Evolutionary conservation across 2,797 vertebrate genomes (phyloP).

Genomic region (Pterois miles): DNA sequence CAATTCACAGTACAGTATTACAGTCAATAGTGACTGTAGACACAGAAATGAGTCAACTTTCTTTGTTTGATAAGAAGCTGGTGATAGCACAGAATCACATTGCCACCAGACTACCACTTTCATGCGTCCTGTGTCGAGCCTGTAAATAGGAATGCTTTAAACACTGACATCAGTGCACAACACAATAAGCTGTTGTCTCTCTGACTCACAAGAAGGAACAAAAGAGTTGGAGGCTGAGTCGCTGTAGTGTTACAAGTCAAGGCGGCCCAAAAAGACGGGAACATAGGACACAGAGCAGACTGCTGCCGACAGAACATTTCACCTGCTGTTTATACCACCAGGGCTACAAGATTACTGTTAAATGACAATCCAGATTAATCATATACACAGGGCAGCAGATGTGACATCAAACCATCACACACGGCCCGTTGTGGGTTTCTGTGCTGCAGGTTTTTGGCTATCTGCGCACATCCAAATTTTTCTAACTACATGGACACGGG

Average conservation of each 20-base stretch:
- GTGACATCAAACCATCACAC: too few species aligned
- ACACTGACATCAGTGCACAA: constrained; percentile 1
- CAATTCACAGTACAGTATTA: background rate
- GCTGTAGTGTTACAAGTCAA: background rate
- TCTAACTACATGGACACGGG: too few species aligned
- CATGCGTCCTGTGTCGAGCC: background rate
- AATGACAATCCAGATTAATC: background rate
- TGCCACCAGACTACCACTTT: background rate
- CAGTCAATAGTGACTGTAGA: background rate
- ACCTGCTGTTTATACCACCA: background rate
- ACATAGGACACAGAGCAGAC: background rate
- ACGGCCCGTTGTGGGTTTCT: too few species aligned
- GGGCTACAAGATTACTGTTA: background rate
- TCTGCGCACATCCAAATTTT: too few species aligned
- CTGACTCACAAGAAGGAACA: constrained; percentile 21
- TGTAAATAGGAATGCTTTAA: constrained; percentile 19
- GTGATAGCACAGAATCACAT: background rate
- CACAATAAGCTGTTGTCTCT: constrained; percentile 8
- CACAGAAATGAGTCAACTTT: constrained; percentile 29
- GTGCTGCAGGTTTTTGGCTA: too few species aligned
- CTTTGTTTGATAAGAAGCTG: constrained; percentile 15
- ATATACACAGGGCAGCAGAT: too few species aligned
- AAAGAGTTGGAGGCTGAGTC: background rate
- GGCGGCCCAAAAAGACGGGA: background rate
- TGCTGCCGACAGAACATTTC: background rate